Evolutionary conservation across 1,140 invertebrate genomes (phyloP), one percentile per base, ranked within the genome.

Genomic region (Manduca sexta): DNA sequence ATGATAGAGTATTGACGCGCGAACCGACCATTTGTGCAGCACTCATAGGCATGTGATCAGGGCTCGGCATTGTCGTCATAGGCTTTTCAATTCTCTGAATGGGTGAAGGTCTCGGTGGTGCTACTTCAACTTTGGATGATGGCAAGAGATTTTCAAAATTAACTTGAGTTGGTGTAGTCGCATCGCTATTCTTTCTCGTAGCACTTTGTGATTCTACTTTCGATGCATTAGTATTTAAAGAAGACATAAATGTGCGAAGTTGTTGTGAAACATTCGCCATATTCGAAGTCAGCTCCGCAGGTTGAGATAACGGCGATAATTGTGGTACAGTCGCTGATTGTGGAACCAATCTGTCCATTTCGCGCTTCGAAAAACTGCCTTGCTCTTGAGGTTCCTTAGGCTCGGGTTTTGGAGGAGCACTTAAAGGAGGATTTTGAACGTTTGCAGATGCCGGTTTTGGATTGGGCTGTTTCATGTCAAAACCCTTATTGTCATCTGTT

Each of bases 231-330:
- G 75, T 78, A 50, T 89, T 86, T 3, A 89, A 68, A 2, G 90
- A 90, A 8, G 90, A 91, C 57, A 92, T 88, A 37, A 91, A 88
- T 2, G 88, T 90, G 10, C 90, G 73, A 31, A 92, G 53, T 59
- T 92, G 92, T 67, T 92, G 90, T 1, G 91, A 91, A 0, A 90
- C 91, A 61, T 91, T 92, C 0, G 89, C 91, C 57, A 92, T 91
- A 48, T 92, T 92, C 1, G 90, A 90, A 3, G 91, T 92, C 11
- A 93, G 74, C 57, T 93, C 91, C 0, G 90, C 89, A 0, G 92
- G 91, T 70, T 92, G 91, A 0, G 91, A 92, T 1, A 93, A 57
- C 0, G 92, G 92, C 0, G 91, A 92, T 3, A 92, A 70, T 69
- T 92, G 91, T 2, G 91, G 90, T 29, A 91, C 75, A 11, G 86